Evolutionary conservation across 2,797 vertebrate species (phyloP).

Genomic region (Neopelma chrysocephalum): DNA sequence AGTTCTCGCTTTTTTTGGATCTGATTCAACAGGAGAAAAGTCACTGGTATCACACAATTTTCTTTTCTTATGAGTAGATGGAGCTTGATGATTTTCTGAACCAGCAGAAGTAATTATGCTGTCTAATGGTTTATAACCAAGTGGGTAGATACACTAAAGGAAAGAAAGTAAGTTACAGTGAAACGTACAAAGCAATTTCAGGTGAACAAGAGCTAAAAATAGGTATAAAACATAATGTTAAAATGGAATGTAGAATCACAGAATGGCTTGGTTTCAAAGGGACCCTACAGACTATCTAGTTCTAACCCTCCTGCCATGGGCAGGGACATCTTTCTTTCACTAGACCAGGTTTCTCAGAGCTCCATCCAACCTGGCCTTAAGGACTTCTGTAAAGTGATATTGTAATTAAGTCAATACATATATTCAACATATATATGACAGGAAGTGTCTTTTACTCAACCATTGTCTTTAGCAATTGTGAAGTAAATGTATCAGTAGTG

Average conservation of each 20-base stretch:
- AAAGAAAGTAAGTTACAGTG: slow-evolving; percentile 30
- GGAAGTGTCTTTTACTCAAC: neutral
- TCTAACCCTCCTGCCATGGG: neutral
- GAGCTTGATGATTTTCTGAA: slow-evolving; percentile 52
- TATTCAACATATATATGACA: neutral
- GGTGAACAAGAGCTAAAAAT: neutral
- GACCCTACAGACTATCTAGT: neutral
- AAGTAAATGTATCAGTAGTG: neutral
- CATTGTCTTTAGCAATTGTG: neutral
- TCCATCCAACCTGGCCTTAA: neutral
- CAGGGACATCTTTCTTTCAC: neutral
- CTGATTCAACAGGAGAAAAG: slow-evolving; percentile 13
- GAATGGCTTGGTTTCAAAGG: neutral
- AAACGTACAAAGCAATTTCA: slow-evolving; percentile 17
- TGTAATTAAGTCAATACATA: neutral
- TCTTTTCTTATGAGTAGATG: slow-evolving; percentile 67
- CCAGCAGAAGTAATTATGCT: slow-evolving; percentile 80
- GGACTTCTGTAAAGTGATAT: neutral
- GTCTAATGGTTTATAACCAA: slow-evolving; percentile 86
- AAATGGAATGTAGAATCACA: neutral
- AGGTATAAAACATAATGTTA: neutral
- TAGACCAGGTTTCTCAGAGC: neutral
- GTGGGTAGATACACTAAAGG: slow-evolving; percentile 92
- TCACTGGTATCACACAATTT: slow-evolving; percentile 33
- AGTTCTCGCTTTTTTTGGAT: slow-evolving; percentile 64